phyloP scores from a whole-genome alignment of 2,888 invertebrate genomes.

The Drosophila mimetica region DNA sequence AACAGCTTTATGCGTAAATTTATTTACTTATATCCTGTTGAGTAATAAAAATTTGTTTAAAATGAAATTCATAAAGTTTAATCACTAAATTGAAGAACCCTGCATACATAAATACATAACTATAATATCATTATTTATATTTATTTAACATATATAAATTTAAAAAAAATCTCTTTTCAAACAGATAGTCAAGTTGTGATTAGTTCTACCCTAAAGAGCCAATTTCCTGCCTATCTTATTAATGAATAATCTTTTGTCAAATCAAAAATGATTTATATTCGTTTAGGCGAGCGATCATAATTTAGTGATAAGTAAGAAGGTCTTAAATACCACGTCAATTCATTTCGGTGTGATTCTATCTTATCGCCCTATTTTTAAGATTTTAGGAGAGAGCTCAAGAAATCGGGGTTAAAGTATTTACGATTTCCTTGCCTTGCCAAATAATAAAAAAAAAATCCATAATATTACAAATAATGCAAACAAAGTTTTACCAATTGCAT shows the following conservation, averaged over 20 bases:
- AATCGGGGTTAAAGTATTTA: constrained; percentile 15
- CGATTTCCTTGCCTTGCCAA: background rate
- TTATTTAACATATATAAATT: background rate
- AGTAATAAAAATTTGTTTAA: background rate
- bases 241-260: constrained; percentile 29
- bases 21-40: background rate
- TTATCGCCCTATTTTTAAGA: constrained; percentile 20
- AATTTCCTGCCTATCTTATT: constrained; percentile 2
- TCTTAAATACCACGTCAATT: constrained; percentile 7
- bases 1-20: too few relatives aligned
- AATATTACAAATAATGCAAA: background rate
- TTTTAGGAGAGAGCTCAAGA: constrained; percentile 4
- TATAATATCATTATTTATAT: background rate
- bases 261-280: constrained; percentile 36
- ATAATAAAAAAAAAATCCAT: background rate
- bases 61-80: background rate
- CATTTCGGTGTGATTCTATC: constrained; percentile 19
- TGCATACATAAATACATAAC: too few relatives aligned
- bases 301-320: constrained; percentile 5
- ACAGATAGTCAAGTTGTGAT: background rate
- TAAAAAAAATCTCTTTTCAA: background rate
- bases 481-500: background rate
- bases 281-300: constrained; percentile 9
- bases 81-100: background rate
- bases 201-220: background rate